Base-by-base conservation (phyloP, 2,888 invertebrate species). In the Nasonovia ribisnigri region DNA sequence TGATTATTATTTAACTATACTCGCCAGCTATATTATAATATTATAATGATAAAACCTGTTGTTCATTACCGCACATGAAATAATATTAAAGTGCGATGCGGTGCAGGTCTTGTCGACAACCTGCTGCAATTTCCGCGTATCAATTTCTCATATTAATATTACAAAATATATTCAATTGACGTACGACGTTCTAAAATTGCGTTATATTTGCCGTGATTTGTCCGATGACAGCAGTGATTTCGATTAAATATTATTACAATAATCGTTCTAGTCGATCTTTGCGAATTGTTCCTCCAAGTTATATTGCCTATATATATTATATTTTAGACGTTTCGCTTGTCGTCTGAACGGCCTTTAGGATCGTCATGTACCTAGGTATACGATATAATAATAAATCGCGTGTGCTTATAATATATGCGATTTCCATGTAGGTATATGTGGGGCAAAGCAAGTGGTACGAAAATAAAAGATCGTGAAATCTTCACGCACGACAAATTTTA, bases 401-500 rank as follows among this genome's bases (percentile, higher is more conserved):
- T 46, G 60, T 20, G 60, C 26, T 20, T 54, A 54, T 54, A 54
- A 42, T 29, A 87, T 57, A 57, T 0, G 48, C 0, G 77, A 24
- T 90, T 90, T 67, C 67, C 90, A 90, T 67, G n/a, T 43, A 46
- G 10, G 89, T 43, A 29, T 36, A 48, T n/a, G 36, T 51, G 87
- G 20, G 48, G 43, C 88, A 57, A 88, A n/a, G 5, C 90, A 36
- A 89, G 29, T 36, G 46, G 77, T 10, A 42, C 46, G 5, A 48
- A 67, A 77, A 77, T n/a, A 24, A 36, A n/a, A 67, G 20, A 88
- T 92, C 87, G 92, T 67, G 67, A 88, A 67, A 88, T 51, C 87
- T 92, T 92, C 48, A 67, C 92, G 92, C 92, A 92, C 92, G 92
- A 92, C 60, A 67, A 36, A 67, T 42, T 88, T 24, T 67, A 42